These are phyloP conservation scores for Acridotheres tristis DNA, from an alignment of 2,797 vertebrate species.

Conservation along the genomic window DNA sequence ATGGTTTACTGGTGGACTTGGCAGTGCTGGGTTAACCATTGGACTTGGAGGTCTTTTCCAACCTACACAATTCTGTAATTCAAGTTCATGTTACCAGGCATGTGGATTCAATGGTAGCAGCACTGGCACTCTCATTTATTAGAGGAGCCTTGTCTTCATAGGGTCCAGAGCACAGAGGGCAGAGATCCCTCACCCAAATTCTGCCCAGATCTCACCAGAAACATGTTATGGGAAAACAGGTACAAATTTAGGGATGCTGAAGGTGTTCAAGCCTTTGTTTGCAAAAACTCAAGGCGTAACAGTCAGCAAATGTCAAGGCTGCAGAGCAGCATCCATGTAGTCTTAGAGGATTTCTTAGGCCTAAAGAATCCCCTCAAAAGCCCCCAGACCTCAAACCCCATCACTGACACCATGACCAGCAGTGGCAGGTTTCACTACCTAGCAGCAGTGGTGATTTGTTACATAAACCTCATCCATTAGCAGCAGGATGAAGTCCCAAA, in stretches of 20 bases:
- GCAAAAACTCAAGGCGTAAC: not conserved
- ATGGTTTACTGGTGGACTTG: not conserved
- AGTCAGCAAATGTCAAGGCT: not conserved
- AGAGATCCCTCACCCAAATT: not conserved
- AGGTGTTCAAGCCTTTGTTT: not conserved
- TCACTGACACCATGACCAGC: rapidly evolving
- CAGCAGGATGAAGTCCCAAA: not conserved
- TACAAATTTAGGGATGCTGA: not conserved
- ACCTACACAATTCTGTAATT: not conserved
- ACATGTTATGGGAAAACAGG: rapidly evolving
- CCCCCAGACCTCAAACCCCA: not conserved
- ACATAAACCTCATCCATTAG: not conserved
- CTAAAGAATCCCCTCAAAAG: not conserved
- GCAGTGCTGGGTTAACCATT: not conserved
- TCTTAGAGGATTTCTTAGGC: not conserved
- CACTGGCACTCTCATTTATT: not conserved
- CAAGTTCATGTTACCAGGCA: not conserved
- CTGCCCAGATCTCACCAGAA: not conserved
- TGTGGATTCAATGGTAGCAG: rapidly evolving
- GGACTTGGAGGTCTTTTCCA: not conserved
- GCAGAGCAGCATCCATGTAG: not conserved
- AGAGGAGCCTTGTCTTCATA: not conserved
- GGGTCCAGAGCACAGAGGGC: not conserved
- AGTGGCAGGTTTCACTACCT: not conserved
- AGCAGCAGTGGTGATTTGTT: not conserved